Percentiles rank a stretch among this genome's conserved stretches.
Conservation (phyloP, 2,113 vertebrate genomes). For the Clarias macrocephalus region DNA sequence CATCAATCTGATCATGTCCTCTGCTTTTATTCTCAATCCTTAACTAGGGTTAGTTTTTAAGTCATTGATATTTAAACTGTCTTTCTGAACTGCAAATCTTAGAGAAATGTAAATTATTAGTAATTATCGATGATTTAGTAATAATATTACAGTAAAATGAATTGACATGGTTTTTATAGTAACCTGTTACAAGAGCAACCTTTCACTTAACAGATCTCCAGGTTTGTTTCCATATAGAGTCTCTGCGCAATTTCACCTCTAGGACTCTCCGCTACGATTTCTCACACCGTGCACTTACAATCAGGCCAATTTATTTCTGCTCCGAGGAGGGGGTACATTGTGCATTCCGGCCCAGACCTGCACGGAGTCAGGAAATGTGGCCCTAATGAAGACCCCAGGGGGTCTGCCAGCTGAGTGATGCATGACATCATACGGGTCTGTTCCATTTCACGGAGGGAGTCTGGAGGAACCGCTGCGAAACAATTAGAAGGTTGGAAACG, state of each 20-base stretch:
- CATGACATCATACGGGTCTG: constrained; percentile 26
- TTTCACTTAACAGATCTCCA: neutral
- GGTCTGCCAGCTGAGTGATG: constrained; percentile 46
- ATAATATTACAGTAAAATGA: neutral
- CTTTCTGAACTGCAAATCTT: neutral
- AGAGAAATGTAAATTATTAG: neutral
- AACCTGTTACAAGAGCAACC: neutral
- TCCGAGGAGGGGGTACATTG: constrained; percentile 19
- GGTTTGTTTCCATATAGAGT: constrained; percentile 16
- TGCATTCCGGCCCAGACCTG: constrained; percentile 32
- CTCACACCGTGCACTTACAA: neutral
- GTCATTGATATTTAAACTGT: neutral
- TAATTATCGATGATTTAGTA: neutral
- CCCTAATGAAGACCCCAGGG: constrained; percentile 51
- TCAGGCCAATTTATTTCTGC: constrained; percentile 29
- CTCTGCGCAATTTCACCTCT: neutral
- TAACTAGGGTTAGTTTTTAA: neutral
- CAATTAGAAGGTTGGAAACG: constrained; percentile 48
- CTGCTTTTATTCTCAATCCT: neutral
- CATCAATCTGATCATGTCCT: constrained; percentile 1
- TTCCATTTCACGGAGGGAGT: constrained; percentile 18
- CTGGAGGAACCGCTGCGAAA: constrained; percentile 32
- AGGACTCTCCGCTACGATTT: constrained; percentile 3
- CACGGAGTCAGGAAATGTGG: constrained; percentile 35
- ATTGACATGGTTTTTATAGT: neutral